A percentile compares a stretch with the other conserved stretches of the same genome.
Conservation (phyloP, 2,113 vertebrate species). For the Narcine bancroftii region DNA sequence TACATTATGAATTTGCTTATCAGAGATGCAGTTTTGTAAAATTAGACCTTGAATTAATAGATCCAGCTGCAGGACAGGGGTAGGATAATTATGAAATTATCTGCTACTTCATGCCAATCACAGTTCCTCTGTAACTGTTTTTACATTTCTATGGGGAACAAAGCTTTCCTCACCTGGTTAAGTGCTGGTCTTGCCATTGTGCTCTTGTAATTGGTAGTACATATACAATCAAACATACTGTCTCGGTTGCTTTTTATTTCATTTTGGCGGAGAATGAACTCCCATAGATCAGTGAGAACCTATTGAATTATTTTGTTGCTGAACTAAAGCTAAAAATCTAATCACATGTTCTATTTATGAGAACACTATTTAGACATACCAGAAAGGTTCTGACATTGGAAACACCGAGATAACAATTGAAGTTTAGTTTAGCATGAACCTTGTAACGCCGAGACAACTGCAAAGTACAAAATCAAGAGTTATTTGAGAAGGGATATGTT, state of each 20-base stretch:
- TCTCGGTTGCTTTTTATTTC: conserved; percentile 2
- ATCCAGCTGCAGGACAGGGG: background rate
- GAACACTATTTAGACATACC: background rate
- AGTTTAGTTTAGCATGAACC: background rate
- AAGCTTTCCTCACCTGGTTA: background rate
- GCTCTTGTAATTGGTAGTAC: background rate
- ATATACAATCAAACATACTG: conserved; percentile 4
- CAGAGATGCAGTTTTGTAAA: background rate
- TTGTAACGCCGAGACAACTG: background rate
- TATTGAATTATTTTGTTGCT: background rate
- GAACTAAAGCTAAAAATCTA: background rate
- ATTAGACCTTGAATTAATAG: background rate
- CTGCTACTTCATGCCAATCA: background rate
- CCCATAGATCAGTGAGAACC: background rate
- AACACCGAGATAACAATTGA: background rate
- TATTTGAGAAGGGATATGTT: background rate
- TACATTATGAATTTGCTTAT: background rate
- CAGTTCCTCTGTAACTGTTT: background rate
- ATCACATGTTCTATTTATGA: background rate
- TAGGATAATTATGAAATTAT: background rate
- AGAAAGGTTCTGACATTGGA: background rate
- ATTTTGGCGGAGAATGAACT: conserved; percentile 18
- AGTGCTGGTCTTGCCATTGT: conserved; percentile 14
- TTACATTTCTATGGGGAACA: background rate
- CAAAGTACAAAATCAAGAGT: background rate